Conservation (phyloP, 2,113 vertebrate species). For the Dipodomys ordii region DNA sequence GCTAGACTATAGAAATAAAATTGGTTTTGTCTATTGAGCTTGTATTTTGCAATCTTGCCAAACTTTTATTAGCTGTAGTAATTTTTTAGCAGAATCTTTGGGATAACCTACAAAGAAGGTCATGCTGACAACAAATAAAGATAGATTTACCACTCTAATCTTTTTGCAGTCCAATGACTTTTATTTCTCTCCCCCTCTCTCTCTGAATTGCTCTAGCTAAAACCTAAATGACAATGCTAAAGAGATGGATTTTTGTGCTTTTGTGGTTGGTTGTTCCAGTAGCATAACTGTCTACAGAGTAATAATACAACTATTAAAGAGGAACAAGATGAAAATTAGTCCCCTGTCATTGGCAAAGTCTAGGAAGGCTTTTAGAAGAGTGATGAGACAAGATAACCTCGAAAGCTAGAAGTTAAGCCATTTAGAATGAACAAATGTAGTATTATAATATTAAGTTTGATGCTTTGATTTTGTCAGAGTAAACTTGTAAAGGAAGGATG, state of each 20-base stretch:
- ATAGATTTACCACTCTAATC: slow-evolving; percentile 5
- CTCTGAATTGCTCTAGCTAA: background rate
- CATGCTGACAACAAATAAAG: slow-evolving; percentile 8
- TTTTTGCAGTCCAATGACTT: background rate
- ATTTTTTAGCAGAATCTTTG: background rate
- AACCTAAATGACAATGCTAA: background rate
- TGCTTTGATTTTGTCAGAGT: background rate
- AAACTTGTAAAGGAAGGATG: background rate
- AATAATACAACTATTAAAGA: background rate
- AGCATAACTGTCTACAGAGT: background rate
- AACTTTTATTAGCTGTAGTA: background rate
- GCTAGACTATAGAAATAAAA: background rate
- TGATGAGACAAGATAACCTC: background rate
- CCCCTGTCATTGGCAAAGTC: background rate
- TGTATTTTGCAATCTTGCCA: background rate
- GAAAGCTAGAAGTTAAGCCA: background rate
- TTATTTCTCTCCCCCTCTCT: slow-evolving; percentile 5
- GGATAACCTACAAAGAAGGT: background rate
- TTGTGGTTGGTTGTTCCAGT: background rate
- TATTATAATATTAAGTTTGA: background rate
- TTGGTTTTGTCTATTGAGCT: background rate
- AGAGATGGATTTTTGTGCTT: background rate
- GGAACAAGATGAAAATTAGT: background rate
- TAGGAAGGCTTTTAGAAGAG: background rate
- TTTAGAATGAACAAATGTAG: background rate